Evolutionary conservation across 2,113 vertebrate species (phyloP).

Genomic region (Octodon degus): DNA sequence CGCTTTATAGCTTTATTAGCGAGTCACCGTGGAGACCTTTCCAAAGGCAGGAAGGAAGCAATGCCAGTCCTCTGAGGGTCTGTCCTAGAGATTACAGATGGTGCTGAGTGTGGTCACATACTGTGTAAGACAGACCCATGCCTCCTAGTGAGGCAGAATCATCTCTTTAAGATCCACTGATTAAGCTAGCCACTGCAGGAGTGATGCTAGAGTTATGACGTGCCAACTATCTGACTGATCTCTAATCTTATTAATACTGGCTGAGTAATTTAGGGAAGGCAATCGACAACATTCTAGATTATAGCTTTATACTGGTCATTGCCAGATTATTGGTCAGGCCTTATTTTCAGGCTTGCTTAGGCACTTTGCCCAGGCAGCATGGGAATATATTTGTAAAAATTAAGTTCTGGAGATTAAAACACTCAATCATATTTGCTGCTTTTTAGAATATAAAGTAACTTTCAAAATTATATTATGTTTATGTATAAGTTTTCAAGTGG

Average conservation of each 20-base stretch:
- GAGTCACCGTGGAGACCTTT: neutral
- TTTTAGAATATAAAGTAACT: neutral
- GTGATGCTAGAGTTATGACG: rapidly evolving
- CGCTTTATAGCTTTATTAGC: neutral
- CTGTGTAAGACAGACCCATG: rapidly evolving
- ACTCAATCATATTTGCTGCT: neutral
- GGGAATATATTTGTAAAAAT: neutral
- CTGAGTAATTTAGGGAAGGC: neutral
- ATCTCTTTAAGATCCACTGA: neutral
- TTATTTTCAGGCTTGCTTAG: neutral
- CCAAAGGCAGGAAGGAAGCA: neutral
- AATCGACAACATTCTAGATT: neutral
- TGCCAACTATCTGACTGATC: neutral
- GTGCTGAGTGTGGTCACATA: neutral
- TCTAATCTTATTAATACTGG: neutral
- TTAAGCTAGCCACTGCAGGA: neutral
- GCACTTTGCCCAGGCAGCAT: neutral
- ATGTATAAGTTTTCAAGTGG: neutral
- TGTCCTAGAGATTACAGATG: neutral
- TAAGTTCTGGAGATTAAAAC: neutral
- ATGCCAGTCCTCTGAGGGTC: neutral
- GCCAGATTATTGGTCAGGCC: neutral
- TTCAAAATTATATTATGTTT: slow-evolving; percentile 20
- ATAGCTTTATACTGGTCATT: neutral
- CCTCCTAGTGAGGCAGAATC: neutral